Percentiles rank a stretch among this genome's conserved stretches.
Conservation (phyloP, 2,113 vertebrate genomes). For the Pycnonotus jocosus region DNA sequence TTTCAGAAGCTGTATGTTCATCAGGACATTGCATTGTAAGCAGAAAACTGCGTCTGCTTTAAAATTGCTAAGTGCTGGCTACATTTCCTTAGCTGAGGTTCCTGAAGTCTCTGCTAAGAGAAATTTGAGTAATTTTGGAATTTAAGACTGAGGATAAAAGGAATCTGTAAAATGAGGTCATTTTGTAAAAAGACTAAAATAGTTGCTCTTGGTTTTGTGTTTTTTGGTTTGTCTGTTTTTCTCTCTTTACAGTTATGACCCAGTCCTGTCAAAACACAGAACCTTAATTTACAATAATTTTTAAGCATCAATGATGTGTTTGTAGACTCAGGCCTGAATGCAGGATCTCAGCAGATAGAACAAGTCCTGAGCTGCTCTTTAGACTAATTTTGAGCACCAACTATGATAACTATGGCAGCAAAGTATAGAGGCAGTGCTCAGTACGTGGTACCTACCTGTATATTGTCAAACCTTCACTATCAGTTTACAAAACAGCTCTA, state of each 20-base stretch:
- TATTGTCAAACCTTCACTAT: neutral
- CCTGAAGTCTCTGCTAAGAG: neutral
- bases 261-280: neutral
- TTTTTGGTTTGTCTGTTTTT: neutral
- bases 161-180: neutral
- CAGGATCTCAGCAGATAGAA: neutral
- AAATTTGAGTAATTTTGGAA: neutral
- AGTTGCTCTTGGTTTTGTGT: neutral
- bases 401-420: neutral
- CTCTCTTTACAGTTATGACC: neutral
- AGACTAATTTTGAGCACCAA: neutral
- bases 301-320: neutral
- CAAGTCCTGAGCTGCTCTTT: neutral
- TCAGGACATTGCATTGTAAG: neutral
- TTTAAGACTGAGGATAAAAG: neutral
- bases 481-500: neutral
- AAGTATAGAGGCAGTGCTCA: neutral
- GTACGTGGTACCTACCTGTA: rapidly evolving
- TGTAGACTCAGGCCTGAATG: neutral
- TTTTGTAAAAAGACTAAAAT: neutral
- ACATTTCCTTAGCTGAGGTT: neutral
- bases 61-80: neutral
- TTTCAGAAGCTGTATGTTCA: neutral
- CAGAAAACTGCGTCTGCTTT: neutral
- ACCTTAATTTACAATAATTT: neutral